Base-by-base conservation (phyloP, 2,888 invertebrate genomes). In the Hetaerina titia region DNA sequence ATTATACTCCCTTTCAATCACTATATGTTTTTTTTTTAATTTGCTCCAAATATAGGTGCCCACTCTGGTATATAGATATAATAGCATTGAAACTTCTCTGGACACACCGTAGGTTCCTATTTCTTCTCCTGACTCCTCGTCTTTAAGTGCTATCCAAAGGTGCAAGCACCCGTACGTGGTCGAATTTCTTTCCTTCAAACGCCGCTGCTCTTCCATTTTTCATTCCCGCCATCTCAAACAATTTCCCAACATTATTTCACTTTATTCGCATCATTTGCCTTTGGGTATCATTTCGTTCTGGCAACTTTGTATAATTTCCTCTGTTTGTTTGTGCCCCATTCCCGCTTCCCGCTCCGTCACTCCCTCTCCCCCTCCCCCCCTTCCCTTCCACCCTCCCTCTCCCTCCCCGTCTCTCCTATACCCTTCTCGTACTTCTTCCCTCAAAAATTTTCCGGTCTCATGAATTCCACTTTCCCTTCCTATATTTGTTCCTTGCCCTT, bases 211-310 rank as follows among this genome's bases (percentile, higher is more conserved):
- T 74, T 74, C 74, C 25, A 74, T 74, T 25, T 74, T 74, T 74
- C 19, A 25, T 74, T 74, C 60, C 60, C 60, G 60, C 60, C 60
- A 25, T 25, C 25, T 25, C 74, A 74, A 74, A 25, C 74, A n/a
- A 25, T 74, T 74, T 25, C 8, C 25, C n/a, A n/a, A 19, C 74
- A 74, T 74, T 74, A 74, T 74, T 74, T 74, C 25, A 25, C 74
- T n/a, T 74, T 74, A 74, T 74, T n/a, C 74, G 74, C 74, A 74
- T 74, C 74, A 74, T 74, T 74, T 74, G n/a, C 74, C 25, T 9
- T 25, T 74, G 74, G 74, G 25, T 74, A 74, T 74, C 74, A 74
- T n/a, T 74, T 74, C 25, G 13, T 25, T 74, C 7, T 9, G 74
- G 8, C 25, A 74, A 74, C 74, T 74, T 74, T 74, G 74, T 74